Evolutionary conservation across 2,888 invertebrate species (phyloP).

Genomic region (Elmis aenea): DNA sequence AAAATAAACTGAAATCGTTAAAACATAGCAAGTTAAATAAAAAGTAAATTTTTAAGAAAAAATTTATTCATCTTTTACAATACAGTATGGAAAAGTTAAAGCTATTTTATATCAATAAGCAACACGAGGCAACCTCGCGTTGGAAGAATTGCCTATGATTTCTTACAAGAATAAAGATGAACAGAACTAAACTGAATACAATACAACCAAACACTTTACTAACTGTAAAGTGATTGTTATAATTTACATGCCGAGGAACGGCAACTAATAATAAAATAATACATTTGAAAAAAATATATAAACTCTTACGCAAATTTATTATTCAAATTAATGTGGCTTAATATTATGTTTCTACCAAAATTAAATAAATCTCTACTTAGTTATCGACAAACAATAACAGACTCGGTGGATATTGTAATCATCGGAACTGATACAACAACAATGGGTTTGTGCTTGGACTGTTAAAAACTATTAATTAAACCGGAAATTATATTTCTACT

Average conservation of each 20-base stretch:
- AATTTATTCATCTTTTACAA: constrained; percentile 28
- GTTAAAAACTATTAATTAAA: too few relatives aligned
- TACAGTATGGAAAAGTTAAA: constrained; percentile 35
- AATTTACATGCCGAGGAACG: constrained; percentile 13
- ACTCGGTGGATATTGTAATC: constrained; percentile 11
- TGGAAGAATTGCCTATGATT: constrained; percentile 19
- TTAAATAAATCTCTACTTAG: constrained; percentile 12
- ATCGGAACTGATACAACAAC: neutral
- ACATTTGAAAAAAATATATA: constrained; percentile 21
- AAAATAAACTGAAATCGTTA: too few relatives aligned
- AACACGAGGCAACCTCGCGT: constrained; percentile 16
- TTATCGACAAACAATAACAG: constrained; percentile 13
- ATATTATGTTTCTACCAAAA: constrained; percentile 14
- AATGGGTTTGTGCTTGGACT: constrained; percentile 16
- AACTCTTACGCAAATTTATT: constrained; percentile 17
- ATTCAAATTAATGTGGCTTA: constrained; percentile 15
- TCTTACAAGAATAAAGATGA: constrained; percentile 16
- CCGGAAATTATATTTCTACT: neutral
- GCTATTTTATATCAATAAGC: constrained; percentile 28
- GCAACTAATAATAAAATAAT: constrained; percentile 17
- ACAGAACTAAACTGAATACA: constrained; percentile 18
- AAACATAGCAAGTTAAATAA: too few relatives aligned
- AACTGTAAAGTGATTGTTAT: constrained; percentile 12
- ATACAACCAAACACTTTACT: constrained; percentile 14
- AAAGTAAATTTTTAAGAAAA: constrained; percentile 22